These are phyloP conservation scores for Loriculus beryllinus DNA, from an alignment of 2,797 vertebrate species.

Conservation along the genomic window DNA sequence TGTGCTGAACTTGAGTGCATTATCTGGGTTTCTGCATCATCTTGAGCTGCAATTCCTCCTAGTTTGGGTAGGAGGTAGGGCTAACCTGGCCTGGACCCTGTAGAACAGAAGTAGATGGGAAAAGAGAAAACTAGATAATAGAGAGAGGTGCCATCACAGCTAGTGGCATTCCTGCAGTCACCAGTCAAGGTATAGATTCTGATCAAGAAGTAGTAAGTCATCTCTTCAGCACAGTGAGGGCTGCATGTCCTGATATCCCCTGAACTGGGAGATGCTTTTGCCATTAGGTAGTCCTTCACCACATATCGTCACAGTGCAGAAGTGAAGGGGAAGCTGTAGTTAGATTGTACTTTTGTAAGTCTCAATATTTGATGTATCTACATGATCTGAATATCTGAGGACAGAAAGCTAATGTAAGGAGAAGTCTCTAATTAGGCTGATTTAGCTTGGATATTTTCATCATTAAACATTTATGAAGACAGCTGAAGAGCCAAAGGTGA, in stretches of 20 bases:
- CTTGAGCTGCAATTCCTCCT: background rate
- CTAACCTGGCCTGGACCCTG: background rate
- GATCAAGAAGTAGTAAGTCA: background rate
- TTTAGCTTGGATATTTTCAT: background rate
- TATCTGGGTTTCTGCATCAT: too few relatives aligned
- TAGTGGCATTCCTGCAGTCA: background rate
- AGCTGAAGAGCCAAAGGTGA: background rate
- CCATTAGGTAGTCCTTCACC: too few relatives aligned
- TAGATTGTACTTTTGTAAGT: background rate
- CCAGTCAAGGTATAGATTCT: accelerated
- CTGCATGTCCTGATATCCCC: accelerated
- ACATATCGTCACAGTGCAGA: accelerated
- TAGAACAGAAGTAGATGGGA: background rate
- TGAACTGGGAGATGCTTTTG: background rate
- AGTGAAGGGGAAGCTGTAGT: background rate
- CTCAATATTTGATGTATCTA: background rate
- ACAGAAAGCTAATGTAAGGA: background rate
- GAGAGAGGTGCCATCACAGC: background rate
- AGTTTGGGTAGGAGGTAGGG: background rate
- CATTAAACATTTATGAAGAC: background rate
- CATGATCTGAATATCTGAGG: background rate
- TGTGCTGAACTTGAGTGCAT: background rate
- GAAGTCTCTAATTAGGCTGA: background rate
- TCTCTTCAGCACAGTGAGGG: accelerated
- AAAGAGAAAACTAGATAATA: background rate